Conservation (phyloP, 2,888 invertebrate genomes). For the Leptinotarsa rubiginosa region DNA sequence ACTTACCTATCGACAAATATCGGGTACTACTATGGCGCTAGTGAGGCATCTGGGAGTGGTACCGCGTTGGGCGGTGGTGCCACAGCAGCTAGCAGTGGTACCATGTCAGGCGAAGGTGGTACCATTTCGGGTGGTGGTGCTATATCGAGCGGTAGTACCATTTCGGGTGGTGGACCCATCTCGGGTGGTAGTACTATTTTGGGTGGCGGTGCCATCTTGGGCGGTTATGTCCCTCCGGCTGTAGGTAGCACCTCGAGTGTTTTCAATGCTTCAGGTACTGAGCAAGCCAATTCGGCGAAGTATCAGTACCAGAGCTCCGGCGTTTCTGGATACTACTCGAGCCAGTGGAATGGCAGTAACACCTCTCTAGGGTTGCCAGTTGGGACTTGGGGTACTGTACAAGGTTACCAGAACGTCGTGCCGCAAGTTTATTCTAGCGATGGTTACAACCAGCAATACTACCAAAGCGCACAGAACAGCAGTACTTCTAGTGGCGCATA, state of each 20-base stretch:
- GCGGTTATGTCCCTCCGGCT: not conserved
- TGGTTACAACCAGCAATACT: not conserved
- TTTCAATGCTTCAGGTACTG: not conserved
- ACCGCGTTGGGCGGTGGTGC: not conserved
- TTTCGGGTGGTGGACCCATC: not conserved
- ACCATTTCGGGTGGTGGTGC: too few relatives aligned
- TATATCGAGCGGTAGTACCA: not conserved
- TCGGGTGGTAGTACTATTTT: not conserved
- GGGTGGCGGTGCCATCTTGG: not conserved
- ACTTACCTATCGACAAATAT: constrained; percentile 32
- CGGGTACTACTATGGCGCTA: constrained; percentile 13
- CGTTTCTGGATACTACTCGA: constrained; percentile 11
- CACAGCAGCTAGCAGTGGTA: not conserved
- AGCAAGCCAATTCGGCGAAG: not conserved
- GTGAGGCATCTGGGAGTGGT: too few relatives aligned
- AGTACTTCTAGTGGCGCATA: not conserved
- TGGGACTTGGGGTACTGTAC: not conserved
- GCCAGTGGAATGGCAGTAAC: not conserved
- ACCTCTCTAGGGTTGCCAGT: not conserved
- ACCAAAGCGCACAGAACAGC: not conserved
- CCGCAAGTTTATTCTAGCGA: not conserved
- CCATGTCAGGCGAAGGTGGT: too few relatives aligned
- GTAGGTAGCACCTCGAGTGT: not conserved
- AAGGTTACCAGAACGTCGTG: not conserved
- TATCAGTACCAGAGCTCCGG: too few relatives aligned